A percentile compares a stretch with the other conserved stretches of the same genome.
phyloP scores from a whole-genome alignment of 2,888 invertebrate genomes.

The Gasteruption jaculator region DNA sequence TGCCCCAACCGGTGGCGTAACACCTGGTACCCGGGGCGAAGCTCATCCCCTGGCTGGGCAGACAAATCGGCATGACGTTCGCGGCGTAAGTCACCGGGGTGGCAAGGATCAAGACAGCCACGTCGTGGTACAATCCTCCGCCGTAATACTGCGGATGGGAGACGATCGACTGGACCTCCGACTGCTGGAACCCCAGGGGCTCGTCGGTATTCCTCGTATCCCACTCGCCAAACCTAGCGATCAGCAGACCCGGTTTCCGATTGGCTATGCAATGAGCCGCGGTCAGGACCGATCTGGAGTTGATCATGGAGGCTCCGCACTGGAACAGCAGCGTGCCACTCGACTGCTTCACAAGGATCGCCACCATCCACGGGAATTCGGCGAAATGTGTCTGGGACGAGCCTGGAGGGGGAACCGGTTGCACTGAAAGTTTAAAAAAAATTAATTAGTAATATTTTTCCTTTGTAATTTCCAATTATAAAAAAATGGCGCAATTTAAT shows the following conservation, averaged over 20 bases:
- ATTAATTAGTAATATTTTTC: constrained; percentile 56
- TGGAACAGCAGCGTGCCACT: constrained; percentile 59
- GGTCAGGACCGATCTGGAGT: constrained; percentile 70
- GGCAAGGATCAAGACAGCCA: constrained; percentile 68
- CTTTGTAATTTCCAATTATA: not conserved
- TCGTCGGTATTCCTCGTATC: constrained; percentile 68
- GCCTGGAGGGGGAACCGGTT: constrained; percentile 58
- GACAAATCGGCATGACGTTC: constrained; percentile 68
- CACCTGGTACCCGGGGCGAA: constrained; percentile 56
- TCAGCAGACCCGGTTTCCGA: constrained; percentile 45
- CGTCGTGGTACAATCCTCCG: constrained; percentile 69
- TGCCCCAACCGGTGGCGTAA: constrained; percentile 73
- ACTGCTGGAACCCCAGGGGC: constrained; percentile 65
- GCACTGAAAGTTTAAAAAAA: constrained; percentile 18
- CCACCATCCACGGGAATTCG: constrained; percentile 83
- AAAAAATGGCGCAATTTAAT: not conserved
- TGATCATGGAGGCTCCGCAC: constrained; percentile 77
- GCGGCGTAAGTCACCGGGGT: constrained; percentile 58
- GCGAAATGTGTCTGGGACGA: constrained; percentile 68
- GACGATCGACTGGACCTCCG: constrained; percentile 56
- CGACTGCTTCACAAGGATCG: constrained; percentile 59
- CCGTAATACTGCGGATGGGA: constrained; percentile 64
- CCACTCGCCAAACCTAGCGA: constrained; percentile 73
- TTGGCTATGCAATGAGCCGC: constrained; percentile 71
- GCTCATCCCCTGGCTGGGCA: constrained; percentile 56